Percentiles rank a stretch among this genome's conserved stretches.
Evolutionary conservation across 2,888 invertebrate species (phyloP).

Genomic region (Lasioglossum vierecki): DNA sequence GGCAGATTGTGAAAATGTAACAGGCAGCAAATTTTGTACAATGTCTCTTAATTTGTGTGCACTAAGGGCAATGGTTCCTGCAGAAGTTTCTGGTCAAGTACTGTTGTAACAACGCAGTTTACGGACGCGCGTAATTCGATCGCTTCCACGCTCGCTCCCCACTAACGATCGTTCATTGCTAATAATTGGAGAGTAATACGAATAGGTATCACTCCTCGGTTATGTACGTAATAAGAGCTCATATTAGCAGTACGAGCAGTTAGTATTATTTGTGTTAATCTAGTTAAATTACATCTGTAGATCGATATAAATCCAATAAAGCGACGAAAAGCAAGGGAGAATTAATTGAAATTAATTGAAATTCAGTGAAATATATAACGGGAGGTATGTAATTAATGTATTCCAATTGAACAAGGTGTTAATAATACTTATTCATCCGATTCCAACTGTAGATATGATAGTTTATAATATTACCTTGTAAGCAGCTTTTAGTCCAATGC

Average conservation of each 20-base stretch:
- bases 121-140: slow-evolving; percentile 47
- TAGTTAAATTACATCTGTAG: background rate
- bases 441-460: background rate
- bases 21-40: too few relatives aligned
- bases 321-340: background rate
- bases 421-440: background rate
- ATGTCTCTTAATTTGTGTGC: too few relatives aligned
- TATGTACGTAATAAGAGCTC: background rate
- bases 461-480: background rate
- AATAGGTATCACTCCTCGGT: background rate
- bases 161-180: slow-evolving; percentile 54
- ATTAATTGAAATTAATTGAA: background rate
- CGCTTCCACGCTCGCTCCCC: slow-evolving; percentile 32
- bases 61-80: background rate
- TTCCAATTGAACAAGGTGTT: background rate
- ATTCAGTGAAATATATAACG: background rate
- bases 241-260: background rate
- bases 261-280: background rate
- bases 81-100: background rate
- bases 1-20: too few relatives aligned
- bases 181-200: slow-evolving; percentile 50
- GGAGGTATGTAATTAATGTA: background rate
- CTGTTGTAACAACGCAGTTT: slow-evolving; percentile 20
- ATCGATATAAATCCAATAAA: background rate
- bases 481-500: background rate